Conservation (phyloP, 2,113 vertebrate genomes). For the Microtus richardsoni region DNA sequence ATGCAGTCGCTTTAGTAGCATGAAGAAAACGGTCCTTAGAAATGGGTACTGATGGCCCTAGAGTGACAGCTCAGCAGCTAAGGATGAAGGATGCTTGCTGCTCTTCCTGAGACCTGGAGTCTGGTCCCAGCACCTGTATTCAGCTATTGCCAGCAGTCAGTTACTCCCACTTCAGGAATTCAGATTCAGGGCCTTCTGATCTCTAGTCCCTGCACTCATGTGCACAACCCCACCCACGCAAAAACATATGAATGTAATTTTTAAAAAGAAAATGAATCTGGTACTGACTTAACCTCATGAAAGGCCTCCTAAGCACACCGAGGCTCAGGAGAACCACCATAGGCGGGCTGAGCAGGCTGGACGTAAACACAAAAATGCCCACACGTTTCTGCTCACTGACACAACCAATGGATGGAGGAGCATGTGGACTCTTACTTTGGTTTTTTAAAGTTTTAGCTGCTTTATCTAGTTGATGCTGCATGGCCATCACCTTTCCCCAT, state of each 20-base stretch:
- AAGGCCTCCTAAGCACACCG: conserved; percentile 11
- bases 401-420: not conserved
- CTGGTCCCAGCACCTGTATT: not conserved
- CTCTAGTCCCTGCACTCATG: not conserved
- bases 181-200: not conserved
- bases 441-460: not conserved
- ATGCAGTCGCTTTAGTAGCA: not conserved
- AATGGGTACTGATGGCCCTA: not conserved
- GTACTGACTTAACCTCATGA: not conserved
- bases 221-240: not conserved
- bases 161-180: no score
- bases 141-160: not conserved
- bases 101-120: not conserved
- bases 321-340: not conserved
- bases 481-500: not conserved
- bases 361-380: not conserved
- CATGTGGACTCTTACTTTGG: not conserved
- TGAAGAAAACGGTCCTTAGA: conserved; percentile 35
- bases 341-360: not conserved
- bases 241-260: not conserved
- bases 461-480: not conserved
- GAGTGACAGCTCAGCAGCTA: not conserved
- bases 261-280: not conserved
- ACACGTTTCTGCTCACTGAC: not conserved
- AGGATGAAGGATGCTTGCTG: no score